Evolutionary conservation across 2,797 vertebrate genomes (phyloP).

Genomic region (Gallirallus australis): DNA sequence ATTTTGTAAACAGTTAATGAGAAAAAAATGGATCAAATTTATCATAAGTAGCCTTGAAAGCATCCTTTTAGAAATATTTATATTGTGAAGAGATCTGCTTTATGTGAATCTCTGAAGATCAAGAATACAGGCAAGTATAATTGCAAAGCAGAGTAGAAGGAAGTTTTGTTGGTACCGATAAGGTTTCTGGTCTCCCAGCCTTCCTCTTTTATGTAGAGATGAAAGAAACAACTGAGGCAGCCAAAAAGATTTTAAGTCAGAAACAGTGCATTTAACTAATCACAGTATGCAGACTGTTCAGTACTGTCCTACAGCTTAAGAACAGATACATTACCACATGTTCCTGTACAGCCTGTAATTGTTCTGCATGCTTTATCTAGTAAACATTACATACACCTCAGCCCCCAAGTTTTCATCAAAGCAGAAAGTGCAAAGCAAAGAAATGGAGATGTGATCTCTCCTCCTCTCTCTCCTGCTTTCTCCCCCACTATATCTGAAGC

Average conservation of each 20-base stretch:
- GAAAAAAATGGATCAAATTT: conserved; percentile 37
- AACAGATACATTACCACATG: background rate
- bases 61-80: conserved; percentile 18
- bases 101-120: background rate
- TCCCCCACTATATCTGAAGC: background rate
- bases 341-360: background rate
- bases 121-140: background rate
- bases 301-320: background rate
- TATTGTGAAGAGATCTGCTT: background rate
- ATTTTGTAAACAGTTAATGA: background rate
- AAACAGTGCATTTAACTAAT: background rate
- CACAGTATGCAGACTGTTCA: background rate
- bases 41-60: background rate
- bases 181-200: background rate
- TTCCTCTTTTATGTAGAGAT: background rate
- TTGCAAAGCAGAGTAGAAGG: background rate
- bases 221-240: conserved; percentile 17
- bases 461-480: background rate
- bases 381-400: background rate
- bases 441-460: background rate
- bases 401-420: background rate
- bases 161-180: background rate
- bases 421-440: background rate
- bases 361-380: background rate
- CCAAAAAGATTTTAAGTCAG: background rate